phyloP scores from a whole-genome alignment of 2,888 invertebrate species.

The Drosophila silvestris region DNA sequence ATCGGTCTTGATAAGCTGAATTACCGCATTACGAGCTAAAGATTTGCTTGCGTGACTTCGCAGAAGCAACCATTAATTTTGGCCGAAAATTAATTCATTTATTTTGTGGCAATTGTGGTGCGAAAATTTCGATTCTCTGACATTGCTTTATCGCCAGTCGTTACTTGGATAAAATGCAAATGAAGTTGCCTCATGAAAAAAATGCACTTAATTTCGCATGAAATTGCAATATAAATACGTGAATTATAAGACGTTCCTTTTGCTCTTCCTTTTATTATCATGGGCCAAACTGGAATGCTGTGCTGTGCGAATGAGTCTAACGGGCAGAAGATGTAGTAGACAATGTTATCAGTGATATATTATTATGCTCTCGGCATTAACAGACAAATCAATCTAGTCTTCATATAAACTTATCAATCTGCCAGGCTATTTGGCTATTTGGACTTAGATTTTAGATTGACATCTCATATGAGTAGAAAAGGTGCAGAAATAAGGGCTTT shows the following conservation, averaged over 20 bases:
- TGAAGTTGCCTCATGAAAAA: slow-evolving; percentile 13
- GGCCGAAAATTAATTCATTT: slow-evolving; percentile 70
- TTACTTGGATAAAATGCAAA: slow-evolving; percentile 40
- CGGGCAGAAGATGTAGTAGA: neutral
- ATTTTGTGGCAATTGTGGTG: slow-evolving; percentile 54
- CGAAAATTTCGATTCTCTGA: slow-evolving; percentile 33
- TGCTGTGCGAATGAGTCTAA: neutral
- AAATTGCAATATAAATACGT: slow-evolving; percentile 8
- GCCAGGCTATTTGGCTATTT: neutral
- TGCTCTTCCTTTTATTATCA: neutral
- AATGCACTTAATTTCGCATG: slow-evolving; percentile 21
- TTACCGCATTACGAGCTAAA: slow-evolving; percentile 45
- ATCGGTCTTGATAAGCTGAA: slow-evolving; percentile 47
- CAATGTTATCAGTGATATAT: neutral
- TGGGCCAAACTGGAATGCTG: neutral
- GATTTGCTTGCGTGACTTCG: slow-evolving; percentile 55
- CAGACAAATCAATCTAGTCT: neutral
- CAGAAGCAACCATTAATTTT: slow-evolving; percentile 60
- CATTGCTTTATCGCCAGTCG: slow-evolving; percentile 42
- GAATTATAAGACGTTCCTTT: neutral
- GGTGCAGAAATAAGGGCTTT: neutral
- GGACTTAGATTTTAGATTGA: neutral
- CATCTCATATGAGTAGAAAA: neutral
- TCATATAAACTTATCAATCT: neutral
- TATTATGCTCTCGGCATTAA: neutral